Percentiles rank a stretch among this genome's conserved stretches.
These are phyloP conservation scores for Malurus splendens DNA, from an alignment of 2,797 vertebrate genomes.

Conservation along the genomic window DNA sequence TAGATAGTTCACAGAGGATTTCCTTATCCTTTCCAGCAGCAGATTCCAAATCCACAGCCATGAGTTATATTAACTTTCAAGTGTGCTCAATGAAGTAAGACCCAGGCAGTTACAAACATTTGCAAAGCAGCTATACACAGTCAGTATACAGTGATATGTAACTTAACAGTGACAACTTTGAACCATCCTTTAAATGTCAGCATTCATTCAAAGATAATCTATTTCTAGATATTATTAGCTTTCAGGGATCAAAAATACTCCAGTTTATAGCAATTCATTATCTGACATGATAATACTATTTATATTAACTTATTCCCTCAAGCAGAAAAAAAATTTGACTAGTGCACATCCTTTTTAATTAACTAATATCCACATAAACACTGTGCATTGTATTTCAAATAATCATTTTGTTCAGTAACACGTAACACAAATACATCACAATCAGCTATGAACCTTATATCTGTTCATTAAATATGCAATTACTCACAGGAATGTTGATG, in stretches of 20 bases:
- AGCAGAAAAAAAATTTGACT: not conserved
- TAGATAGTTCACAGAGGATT: not conserved
- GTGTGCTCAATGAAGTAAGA: not conserved
- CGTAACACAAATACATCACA: not conserved
- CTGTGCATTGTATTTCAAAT: not conserved
- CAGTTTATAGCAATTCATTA: not conserved
- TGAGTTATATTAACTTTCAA: not conserved
- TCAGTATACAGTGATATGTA: not conserved
- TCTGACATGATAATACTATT: not conserved
- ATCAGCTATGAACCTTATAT: not conserved
- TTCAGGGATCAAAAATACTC: not conserved
- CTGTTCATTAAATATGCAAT: not conserved
- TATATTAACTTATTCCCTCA: not conserved
- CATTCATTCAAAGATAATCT: not conserved
- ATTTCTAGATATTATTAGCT: not conserved
- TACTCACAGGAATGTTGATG: conserved; percentile 93
- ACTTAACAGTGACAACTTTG: not conserved
- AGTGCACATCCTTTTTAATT: not conserved
- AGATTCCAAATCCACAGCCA: not conserved
- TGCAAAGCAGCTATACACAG: not conserved
- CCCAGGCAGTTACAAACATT: not conserved
- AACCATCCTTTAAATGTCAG: not conserved
- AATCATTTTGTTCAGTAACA: not conserved
- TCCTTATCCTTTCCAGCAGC: not conserved
- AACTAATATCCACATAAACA: not conserved